Conservation (phyloP, 2,888 invertebrate species). For the Neria commutata region DNA sequence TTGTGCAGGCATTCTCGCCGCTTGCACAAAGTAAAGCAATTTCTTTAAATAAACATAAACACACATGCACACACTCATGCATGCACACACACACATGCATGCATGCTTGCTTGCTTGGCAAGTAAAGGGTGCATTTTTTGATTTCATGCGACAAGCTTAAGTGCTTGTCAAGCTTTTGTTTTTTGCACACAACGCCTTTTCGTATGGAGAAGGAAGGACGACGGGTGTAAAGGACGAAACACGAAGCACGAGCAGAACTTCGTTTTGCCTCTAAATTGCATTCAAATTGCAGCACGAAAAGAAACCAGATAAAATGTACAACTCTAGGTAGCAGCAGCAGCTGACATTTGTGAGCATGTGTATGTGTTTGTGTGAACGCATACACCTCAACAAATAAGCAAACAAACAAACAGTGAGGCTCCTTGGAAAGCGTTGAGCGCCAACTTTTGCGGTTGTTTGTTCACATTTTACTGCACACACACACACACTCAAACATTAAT, state of each 20-base stretch:
- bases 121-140: neutral
- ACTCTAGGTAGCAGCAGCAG: no score
- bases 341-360: conserved; percentile 24
- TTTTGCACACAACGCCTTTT: conserved; percentile 28
- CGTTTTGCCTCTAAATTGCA: conserved; percentile 37
- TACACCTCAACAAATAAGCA: conserved; percentile 18
- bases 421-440: conserved; percentile 7
- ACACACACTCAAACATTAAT: no score
- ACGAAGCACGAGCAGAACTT: no score
- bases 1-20: neutral
- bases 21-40: conserved; percentile 48
- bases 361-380: neutral
- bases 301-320: no score
- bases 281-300: conserved; percentile 39
- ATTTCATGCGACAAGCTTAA: conserved; percentile 43
- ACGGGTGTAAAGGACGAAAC: no score
- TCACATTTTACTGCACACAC: conserved; percentile 1
- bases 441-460: conserved; percentile 24
- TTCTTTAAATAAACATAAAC: conserved; percentile 56
- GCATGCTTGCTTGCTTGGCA: neutral
- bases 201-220: no score
- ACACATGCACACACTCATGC: conserved; percentile 31
- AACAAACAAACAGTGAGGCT: conserved; percentile 21
- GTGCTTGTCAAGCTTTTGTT: conserved; percentile 51
- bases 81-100: neutral